phyloP scores from a whole-genome alignment of 2,888 invertebrate species.

The Brenthis daphne region DNA sequence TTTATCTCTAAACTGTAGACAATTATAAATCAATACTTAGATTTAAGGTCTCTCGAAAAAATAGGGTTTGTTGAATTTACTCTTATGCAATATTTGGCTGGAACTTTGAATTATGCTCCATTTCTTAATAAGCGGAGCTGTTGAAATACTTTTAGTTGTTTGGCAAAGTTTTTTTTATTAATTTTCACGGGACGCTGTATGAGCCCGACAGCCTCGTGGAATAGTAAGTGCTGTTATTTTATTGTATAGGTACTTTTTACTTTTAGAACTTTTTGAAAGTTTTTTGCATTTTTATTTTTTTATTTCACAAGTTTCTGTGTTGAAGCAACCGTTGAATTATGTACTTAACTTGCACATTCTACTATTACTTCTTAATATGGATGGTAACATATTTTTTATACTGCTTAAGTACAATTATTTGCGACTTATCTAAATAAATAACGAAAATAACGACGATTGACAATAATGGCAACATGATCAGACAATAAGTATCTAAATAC shows the following conservation, averaged over 20 bases:
- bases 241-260: not conserved
- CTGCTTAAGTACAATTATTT: not conserved
- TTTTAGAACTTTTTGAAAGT: not conserved
- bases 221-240: slow-evolving; percentile 15
- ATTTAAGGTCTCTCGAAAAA: slow-evolving; percentile 26
- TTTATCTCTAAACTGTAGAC: slow-evolving; percentile 30
- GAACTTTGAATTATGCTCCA: slow-evolving; percentile 4
- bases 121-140: slow-evolving; percentile 8
- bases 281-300: slow-evolving; percentile 2
- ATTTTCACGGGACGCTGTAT: slow-evolving; percentile 50
- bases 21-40: slow-evolving; percentile 32
- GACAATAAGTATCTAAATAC: slow-evolving; percentile 14
- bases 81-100: slow-evolving; percentile 2
- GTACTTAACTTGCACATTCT: no score
- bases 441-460: not conserved
- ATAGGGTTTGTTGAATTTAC: slow-evolving; percentile 12
- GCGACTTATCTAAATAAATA: slow-evolving; percentile 11
- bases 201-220: slow-evolving; percentile 57
- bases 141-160: slow-evolving; percentile 16
- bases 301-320: no score
- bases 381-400: not conserved
- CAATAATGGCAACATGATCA: slow-evolving; percentile 18
- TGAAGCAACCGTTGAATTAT: no score
- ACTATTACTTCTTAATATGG: no score
- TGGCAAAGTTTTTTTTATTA: slow-evolving; percentile 42